A percentile compares a stretch with the other conserved stretches of the same genome.
Evolutionary conservation across 2,797 vertebrate species (phyloP).

Genomic region (Aldrovandia affinis): DNA sequence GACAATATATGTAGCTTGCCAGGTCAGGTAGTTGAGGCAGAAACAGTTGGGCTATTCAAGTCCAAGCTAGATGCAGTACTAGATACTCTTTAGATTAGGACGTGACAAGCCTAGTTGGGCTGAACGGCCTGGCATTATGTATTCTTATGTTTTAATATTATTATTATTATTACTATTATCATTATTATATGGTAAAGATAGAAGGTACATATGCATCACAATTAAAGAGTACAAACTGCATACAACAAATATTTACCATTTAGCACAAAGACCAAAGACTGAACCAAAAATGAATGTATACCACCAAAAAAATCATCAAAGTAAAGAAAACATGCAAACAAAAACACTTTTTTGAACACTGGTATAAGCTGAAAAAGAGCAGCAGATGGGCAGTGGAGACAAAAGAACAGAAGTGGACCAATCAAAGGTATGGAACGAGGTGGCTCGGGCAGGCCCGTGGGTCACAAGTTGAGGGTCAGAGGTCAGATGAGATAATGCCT

Average conservation of each 20-base stretch:
- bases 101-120: too few species aligned
- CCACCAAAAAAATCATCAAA: neutral
- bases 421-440: conserved; percentile 14
- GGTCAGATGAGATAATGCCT: conserved; percentile 36
- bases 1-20: too few species aligned
- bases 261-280: neutral
- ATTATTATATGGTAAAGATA: neutral
- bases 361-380: neutral
- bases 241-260: neutral
- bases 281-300: neutral
- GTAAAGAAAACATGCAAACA: neutral
- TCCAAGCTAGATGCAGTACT: too few species aligned
- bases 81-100: too few species aligned
- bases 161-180: neutral
- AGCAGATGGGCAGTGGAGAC: conserved; percentile 19
- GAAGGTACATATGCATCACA: neutral
- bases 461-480: conserved; percentile 42
- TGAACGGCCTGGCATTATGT: too few species aligned
- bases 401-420: conserved; percentile 8
- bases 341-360: neutral
- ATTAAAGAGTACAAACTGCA: neutral
- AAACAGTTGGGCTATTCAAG: too few species aligned
- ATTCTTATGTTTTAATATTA: too few species aligned
- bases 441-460: conserved; percentile 19
- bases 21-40: too few species aligned